phyloP scores from a whole-genome alignment of 2,797 vertebrate genomes.

The Arctocebus calabarensis region DNA sequence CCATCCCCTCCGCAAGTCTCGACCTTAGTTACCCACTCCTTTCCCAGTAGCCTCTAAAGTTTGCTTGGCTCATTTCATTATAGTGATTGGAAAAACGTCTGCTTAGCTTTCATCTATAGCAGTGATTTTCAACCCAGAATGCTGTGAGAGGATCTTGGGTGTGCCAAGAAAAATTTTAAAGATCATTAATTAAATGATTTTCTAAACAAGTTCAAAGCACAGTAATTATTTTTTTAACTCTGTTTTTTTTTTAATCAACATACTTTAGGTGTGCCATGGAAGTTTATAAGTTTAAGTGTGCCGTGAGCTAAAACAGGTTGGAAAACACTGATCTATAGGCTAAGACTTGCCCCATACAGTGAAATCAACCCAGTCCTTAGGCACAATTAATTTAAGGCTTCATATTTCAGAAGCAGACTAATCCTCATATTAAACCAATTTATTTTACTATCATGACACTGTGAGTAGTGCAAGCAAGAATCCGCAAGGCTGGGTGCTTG shows the following conservation, averaged over 20 bases:
- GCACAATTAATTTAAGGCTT: neutral
- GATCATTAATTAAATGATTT: too few relatives aligned
- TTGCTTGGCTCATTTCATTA: neutral
- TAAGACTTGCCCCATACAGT: neutral
- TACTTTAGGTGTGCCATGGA: too few relatives aligned
- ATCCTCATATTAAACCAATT: neutral
- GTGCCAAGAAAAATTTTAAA: too few relatives aligned
- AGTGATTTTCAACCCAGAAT: too few relatives aligned
- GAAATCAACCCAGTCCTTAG: neutral
- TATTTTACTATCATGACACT: neutral
- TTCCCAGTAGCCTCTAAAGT: neutral
- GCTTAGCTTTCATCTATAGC: neutral
- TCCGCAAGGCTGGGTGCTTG: neutral
- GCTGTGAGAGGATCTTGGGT: too few relatives aligned
- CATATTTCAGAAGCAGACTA: neutral
- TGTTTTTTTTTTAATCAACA: too few relatives aligned
- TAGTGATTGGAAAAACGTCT: neutral
- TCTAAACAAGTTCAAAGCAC: too few relatives aligned
- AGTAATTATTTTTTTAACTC: too few relatives aligned
- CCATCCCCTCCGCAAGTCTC: neutral
- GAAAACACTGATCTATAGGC: neutral
- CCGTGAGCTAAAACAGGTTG: too few relatives aligned
- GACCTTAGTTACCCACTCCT: neutral
- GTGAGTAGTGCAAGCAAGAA: neutral
- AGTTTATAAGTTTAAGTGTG: too few relatives aligned